Evolutionary conservation across 2,797 vertebrate genomes (phyloP).

Genomic region (Adelosebastes latens): DNA sequence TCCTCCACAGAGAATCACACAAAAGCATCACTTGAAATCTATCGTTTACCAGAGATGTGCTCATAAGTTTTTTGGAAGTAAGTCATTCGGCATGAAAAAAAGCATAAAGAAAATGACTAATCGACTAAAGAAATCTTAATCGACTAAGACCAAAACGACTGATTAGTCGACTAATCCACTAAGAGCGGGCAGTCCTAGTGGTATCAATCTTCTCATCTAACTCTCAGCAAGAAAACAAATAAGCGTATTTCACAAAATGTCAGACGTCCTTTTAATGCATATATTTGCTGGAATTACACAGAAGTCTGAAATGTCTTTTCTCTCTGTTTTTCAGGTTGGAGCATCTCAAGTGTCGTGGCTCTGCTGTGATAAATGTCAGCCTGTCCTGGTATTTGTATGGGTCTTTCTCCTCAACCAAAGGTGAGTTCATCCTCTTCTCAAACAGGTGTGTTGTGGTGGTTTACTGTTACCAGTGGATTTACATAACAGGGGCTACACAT

Average conservation of each 20-base stretch:
- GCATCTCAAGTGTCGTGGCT: slow-evolving; percentile 39
- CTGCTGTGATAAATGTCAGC: slow-evolving; percentile 67
- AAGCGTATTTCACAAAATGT: neutral
- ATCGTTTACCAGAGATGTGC: too few relatives aligned
- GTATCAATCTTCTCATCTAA: neutral
- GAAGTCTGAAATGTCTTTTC: neutral
- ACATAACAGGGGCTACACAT: neutral
- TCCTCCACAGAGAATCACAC: too few relatives aligned
- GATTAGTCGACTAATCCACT: too few relatives aligned
- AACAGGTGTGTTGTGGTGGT: neutral
- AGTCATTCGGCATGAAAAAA: too few relatives aligned
- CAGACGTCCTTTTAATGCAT: neutral
- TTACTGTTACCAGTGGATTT: neutral
- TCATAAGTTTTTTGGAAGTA: too few relatives aligned
- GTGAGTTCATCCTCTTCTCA: slow-evolving; percentile 56
- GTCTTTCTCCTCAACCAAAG: slow-evolving; percentile 70
- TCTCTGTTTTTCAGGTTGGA: slow-evolving; percentile 57
- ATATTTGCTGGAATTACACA: neutral
- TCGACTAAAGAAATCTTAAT: too few relatives aligned
- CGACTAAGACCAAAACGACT: too few relatives aligned
- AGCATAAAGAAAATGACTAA: too few relatives aligned
- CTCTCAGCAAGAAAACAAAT: neutral
- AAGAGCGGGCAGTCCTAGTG: neutral
- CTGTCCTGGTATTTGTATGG: slow-evolving; percentile 74
- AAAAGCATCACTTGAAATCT: too few relatives aligned